Evolutionary conservation across 1,140 invertebrate species (phyloP), one percentile per base, ranked within the genome.

Genomic region (Aphaenogaster ashmeadi): DNA sequence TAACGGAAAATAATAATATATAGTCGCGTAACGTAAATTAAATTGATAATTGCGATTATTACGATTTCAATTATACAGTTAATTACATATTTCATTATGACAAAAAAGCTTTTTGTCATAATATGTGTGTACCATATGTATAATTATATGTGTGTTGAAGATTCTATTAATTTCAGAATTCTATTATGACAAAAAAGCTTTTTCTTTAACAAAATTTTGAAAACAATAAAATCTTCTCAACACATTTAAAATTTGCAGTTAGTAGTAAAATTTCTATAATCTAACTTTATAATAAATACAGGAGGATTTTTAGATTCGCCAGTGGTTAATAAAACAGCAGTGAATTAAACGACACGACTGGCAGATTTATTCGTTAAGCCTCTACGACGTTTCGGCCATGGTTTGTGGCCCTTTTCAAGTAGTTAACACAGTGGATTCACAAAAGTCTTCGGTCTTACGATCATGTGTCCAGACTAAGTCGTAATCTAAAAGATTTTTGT

Each of bases 11-110:
- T 3, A 75, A 56, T n/a, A 36, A n/a, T 38, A 58, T 15, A 41
- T 27, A 41, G 4, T 52, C 8, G 36, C 27, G 7, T 52, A 60
- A 60, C 9, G 15, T 67, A 69, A 47, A 27, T 77, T 13, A 8
- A 44, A 77, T 77, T 27, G 15, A 27, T 6, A 2, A 52, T 69
- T 71, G 27, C 15, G 9, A 56, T 75, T 41, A 41, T 60, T 75
- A 58, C 4, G 5, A 54, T 67, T 67, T 41, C 3, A 13, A 1
- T 67, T 67, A 67, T 38, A 9, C 3, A 38, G 3, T 66, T 62
- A 66, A 66, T 38, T 66, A n/a, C 7, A n/a, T 38, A n/a, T 66
- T 66, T 1, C 38, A 38, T 38, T 66, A 5, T 18, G 18, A 66
- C 18, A 38, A 38, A 38, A 33, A 38, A 38, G 18, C 36, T 38